A percentile compares a stretch with the other conserved stretches of the same genome.
phyloP scores from a whole-genome alignment of 2,797 vertebrate genomes.

The Clarias fuscus region DNA sequence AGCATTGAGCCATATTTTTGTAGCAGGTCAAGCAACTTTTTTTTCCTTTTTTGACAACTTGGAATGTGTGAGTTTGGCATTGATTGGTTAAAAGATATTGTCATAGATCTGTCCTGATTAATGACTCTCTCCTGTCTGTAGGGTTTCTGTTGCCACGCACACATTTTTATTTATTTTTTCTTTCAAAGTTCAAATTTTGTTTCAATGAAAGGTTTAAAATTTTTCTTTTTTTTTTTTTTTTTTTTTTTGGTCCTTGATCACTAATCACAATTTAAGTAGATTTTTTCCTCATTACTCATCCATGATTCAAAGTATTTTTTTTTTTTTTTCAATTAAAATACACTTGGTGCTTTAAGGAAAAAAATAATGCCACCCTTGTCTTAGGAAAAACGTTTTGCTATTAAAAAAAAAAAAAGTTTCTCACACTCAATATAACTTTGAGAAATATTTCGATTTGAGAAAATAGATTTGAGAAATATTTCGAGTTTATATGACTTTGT shows the following conservation, averaged over 20 bases:
- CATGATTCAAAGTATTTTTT: not conserved
- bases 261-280: not conserved
- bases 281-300: not conserved
- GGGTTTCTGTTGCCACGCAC: too few relatives aligned
- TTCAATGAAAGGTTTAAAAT: not conserved
- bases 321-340: too few relatives aligned
- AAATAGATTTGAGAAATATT: not conserved
- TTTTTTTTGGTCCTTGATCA: too few relatives aligned
- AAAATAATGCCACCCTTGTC: not conserved
- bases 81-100: not conserved
- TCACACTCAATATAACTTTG: not conserved
- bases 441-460: not conserved
- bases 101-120: not conserved
- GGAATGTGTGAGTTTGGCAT: not conserved
- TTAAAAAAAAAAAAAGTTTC: too few relatives aligned
- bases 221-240: not conserved
- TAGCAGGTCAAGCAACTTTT: too few relatives aligned
- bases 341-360: not conserved
- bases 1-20: not conserved
- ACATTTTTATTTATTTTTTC: too few relatives aligned
- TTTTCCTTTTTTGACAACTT: not conserved
- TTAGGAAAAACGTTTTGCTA: not conserved
- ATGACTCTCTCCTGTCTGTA: too few relatives aligned
- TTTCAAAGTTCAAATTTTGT: too few relatives aligned
- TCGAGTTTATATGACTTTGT: not conserved